Evolutionary conservation across 2,888 invertebrate species (phyloP).

Genomic region (Ariolimax columbianus): DNA sequence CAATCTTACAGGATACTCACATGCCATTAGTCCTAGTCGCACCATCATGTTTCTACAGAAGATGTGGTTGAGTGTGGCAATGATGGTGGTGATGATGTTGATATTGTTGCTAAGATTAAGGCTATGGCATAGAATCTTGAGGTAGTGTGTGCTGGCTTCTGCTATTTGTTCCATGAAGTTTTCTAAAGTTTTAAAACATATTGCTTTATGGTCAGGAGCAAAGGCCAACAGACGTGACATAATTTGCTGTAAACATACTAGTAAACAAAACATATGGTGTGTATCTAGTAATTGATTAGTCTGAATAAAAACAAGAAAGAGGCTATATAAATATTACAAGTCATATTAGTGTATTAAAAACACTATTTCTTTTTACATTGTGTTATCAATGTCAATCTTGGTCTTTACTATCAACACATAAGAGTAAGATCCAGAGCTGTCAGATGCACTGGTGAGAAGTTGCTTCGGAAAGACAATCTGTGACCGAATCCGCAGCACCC

Average conservation of each 20-base stretch:
- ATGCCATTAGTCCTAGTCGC: conserved; percentile 38
- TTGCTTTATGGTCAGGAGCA: not conserved
- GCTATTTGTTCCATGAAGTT: conserved; percentile 27
- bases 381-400: too few relatives aligned
- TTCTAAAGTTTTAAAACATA: conserved; percentile 15
- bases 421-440: too few relatives aligned
- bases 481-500: too few relatives aligned
- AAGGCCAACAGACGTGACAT: not conserved
- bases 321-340: too few relatives aligned
- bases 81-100: conserved; percentile 36
- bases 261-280: not conserved
- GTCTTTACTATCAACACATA: too few relatives aligned
- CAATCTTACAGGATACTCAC: conserved; percentile 37
- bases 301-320: not conserved
- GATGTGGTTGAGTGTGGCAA: conserved; percentile 43
- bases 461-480: too few relatives aligned
- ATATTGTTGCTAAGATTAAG: conserved; percentile 34
- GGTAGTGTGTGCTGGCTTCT: conserved; percentile 20
- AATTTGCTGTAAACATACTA: not conserved
- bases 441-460: too few relatives aligned
- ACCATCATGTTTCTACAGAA: conserved; percentile 35
- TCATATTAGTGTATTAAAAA: too few relatives aligned
- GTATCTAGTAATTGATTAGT: not conserved
- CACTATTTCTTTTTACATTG: too few relatives aligned
- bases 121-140: conserved; percentile 37